Base-by-base conservation (phyloP, 1,140 invertebrate genomes). In the Anastrepha ludens region DNA sequence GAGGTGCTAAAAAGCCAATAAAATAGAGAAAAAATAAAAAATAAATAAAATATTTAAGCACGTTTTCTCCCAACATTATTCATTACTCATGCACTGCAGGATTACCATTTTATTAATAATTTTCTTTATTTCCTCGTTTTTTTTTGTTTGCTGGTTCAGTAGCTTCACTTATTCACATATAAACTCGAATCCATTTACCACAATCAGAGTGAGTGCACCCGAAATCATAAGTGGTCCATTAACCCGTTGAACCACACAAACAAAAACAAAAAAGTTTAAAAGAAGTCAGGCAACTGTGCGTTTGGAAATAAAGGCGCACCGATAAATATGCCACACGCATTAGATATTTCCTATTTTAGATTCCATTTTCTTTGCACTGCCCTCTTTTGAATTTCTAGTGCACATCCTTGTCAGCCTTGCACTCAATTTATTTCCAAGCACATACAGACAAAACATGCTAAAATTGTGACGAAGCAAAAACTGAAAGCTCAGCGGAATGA, bases 311-410 rank as follows among this genome's bases (percentile, higher is more conserved):
- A 3, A 44, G 20, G 1, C 11, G 29, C 20, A 20, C 6, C 41
- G 13, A 44, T 44, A 74, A 74, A 74, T 74, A 74, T 47, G 67
- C 41, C 41, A 74, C 39, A 74, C 41, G 15, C 41, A 74, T 44
- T 74, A 67, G 8, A 4, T 67, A 44, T 44, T 74, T 74, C 39
- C 67, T 47, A 44, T 47, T 17, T 74, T 74, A 3, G 41, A 1
- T 44, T 74, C 17, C 17, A 74, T 67, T 67, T 41, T 41, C 9
- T 67, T 20, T 67, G 7, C 65, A 67, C 29, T 39, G 65, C 13
- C 7, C 64, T 65, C 29, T 11, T 39, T 7, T 20, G 29, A 20
- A 67, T 74, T 41, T 6, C 15, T 41, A 44, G 13, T 9, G 41
- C 39, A 17, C 3, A 74, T 47, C 1, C 39, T 47, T 3, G 39